phyloP scores from a whole-genome alignment of 2,888 invertebrate species.

The Lycia hirtaria region DNA sequence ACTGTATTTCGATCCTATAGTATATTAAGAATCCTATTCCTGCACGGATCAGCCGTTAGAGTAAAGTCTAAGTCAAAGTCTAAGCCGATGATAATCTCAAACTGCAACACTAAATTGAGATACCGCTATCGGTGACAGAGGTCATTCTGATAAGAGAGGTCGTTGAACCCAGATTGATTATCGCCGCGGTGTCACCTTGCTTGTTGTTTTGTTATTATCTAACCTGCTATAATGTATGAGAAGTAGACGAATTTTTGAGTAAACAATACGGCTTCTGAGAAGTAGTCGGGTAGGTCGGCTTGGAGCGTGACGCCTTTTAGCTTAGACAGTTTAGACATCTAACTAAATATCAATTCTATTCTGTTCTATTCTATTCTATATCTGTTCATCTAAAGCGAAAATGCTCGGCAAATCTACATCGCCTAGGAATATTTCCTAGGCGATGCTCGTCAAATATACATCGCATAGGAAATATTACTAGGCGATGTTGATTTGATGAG shows the following conservation, averaged over 20 bases:
- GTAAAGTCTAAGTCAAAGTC: neutral
- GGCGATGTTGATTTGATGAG: no score
- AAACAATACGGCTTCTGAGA: neutral
- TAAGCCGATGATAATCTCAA: constrained; percentile 7
- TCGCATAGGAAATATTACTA: no score
- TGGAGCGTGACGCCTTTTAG: no score
- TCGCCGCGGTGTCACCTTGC: constrained; percentile 59
- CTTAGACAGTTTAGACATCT: no score
- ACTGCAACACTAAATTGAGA: constrained; percentile 20
- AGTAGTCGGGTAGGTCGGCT: neutral
- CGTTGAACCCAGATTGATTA: constrained; percentile 57
- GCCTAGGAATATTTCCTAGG: no score
- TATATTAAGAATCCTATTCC: no score
- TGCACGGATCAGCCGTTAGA: neutral
- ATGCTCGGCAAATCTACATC: no score
- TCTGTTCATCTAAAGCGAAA: no score
- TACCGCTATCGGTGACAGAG: constrained; percentile 59
- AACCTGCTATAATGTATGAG: constrained; percentile 30
- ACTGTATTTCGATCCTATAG: no score
- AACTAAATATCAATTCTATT: no score
- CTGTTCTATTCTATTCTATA: no score
- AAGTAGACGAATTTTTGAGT: neutral
- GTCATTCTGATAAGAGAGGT: constrained; percentile 56
- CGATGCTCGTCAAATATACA: no score
- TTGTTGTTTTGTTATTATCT: constrained; percentile 47